These are phyloP conservation scores for Galagoides demidoff DNA, from an alignment of 2,797 vertebrate species.

Conservation along the genomic window DNA sequence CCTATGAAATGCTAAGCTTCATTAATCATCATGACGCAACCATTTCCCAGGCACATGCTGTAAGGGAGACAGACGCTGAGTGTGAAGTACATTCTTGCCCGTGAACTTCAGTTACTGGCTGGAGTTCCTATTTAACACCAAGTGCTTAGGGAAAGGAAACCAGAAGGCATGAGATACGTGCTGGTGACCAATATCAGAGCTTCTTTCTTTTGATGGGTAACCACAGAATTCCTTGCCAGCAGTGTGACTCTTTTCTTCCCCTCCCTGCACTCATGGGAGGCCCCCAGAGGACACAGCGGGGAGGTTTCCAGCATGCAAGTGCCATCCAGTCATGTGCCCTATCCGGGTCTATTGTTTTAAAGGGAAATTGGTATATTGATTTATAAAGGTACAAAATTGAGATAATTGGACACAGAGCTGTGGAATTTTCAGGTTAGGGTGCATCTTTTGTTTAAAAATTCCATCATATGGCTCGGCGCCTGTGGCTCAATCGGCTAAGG, in stretches of 20 bases:
- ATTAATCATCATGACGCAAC: neutral
- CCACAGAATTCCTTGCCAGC: conserved; percentile 51
- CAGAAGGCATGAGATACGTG: neutral
- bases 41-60: neutral
- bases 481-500: no score
- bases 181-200: conserved; percentile 63
- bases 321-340: neutral
- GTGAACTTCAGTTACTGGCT: neutral
- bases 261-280: neutral
- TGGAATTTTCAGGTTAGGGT: conserved; percentile 20
- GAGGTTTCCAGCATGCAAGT: neutral
- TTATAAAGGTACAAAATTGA: neutral
- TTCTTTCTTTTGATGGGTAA: conserved; percentile 65
- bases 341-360: conserved; percentile 3
- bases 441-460: neutral
- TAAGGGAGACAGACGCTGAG: neutral
- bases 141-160: conserved; percentile 68
- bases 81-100: neutral
- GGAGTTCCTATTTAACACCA: conserved; percentile 43
- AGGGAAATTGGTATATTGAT: conserved; percentile 34
- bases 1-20: neutral
- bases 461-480: no score
- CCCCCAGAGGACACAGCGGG: neutral
- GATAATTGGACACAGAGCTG: conserved; percentile 11
- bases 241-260: conserved; percentile 5